Conservation (phyloP, 2,888 invertebrate genomes). For the Rambutsinella grinnellia region DNA sequence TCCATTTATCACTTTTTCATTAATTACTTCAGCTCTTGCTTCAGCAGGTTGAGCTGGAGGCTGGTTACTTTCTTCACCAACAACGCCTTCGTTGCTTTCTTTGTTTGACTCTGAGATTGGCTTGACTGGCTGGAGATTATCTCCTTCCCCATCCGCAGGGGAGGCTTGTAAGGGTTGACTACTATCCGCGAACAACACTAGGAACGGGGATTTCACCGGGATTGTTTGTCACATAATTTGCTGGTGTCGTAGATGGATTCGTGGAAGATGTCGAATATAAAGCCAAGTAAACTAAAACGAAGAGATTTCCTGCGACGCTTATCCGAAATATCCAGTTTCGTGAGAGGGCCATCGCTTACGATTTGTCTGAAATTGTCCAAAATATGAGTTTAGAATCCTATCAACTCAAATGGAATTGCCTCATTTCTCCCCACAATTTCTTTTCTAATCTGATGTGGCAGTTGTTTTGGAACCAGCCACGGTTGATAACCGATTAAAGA, state of each 20-base stretch:
- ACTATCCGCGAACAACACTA: slow-evolving; percentile 9
- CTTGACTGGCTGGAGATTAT: slow-evolving; percentile 13
- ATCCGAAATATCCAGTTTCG: slow-evolving; percentile 65
- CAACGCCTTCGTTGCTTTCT: slow-evolving; percentile 15
- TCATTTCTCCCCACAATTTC: too few relatives aligned
- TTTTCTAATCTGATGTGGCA: too few relatives aligned
- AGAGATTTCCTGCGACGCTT: slow-evolving; percentile 62
- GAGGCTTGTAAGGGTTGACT: slow-evolving; percentile 29
- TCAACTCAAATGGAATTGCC: too few relatives aligned
- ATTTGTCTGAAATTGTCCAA: too few relatives aligned
- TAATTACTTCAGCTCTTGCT: slow-evolving; percentile 15
- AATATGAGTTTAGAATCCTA: too few relatives aligned
- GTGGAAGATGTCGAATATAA: slow-evolving; percentile 61
- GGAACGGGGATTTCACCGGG: slow-evolving; percentile 5
- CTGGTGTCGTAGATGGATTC: slow-evolving; percentile 43
- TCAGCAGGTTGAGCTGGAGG: slow-evolving; percentile 6
- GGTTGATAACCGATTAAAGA: too few relatives aligned
- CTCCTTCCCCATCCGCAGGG: slow-evolving; percentile 13
- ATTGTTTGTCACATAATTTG: slow-evolving; percentile 33
- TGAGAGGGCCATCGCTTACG: slow-evolving; percentile 59
- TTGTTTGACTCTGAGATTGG: slow-evolving; percentile 21
- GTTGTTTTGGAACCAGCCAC: too few relatives aligned
- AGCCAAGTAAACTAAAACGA: slow-evolving; percentile 64
- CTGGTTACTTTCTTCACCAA: neutral
- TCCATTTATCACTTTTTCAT: slow-evolving; percentile 18